These are phyloP conservation scores for Lepilemur ruficaudatus DNA, from an alignment of 2,797 vertebrate species.

Conservation along the genomic window DNA sequence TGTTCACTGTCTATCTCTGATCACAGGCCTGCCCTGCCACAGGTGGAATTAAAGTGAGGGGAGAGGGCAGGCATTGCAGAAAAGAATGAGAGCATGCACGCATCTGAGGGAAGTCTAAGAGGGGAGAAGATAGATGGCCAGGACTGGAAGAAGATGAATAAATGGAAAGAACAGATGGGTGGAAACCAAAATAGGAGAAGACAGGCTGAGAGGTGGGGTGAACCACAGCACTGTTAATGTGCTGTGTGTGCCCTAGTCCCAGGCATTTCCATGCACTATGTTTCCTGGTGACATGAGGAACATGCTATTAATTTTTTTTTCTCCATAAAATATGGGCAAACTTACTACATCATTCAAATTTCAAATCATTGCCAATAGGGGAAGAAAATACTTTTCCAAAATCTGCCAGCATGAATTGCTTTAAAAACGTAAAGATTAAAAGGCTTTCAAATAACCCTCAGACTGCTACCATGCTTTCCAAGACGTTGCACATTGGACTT, in stretches of 20 bases:
- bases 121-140: not conserved
- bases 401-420: not conserved
- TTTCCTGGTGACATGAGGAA: not conserved
- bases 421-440: not conserved
- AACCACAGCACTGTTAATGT: accelerated
- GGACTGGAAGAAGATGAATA: not conserved
- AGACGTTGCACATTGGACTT: not conserved
- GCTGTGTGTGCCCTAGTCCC: not conserved
- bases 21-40: not conserved
- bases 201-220: too few species aligned
- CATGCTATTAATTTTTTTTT: not conserved
- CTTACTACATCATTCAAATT: not conserved
- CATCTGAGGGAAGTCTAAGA: not conserved
- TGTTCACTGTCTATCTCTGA: not conserved
- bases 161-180: not conserved
- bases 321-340: constrained; percentile 16
- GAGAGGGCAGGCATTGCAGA: not conserved
- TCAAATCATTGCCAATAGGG: not conserved
- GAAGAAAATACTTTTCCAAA: constrained; percentile 37
- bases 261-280: not conserved
- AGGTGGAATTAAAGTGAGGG: not conserved
- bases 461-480: not conserved
- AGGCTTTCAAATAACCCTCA: not conserved
- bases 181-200: not conserved
- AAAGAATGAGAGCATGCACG: not conserved